Evolutionary conservation across 2,113 vertebrate genomes (phyloP), one percentile per base, ranked within the genome.

Genomic region (Cololabis saira): DNA sequence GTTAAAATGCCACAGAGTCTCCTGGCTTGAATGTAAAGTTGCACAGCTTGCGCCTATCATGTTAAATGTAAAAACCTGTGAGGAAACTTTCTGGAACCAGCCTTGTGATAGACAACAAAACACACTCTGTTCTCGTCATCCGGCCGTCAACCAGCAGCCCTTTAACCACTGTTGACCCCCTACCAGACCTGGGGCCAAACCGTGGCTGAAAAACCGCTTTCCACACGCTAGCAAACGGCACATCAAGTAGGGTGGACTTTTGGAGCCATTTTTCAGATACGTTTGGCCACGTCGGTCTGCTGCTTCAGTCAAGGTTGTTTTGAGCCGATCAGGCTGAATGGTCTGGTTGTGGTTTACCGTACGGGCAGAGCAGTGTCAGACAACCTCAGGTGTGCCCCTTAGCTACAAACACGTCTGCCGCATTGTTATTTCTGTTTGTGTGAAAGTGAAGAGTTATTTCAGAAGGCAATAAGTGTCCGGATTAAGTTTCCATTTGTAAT

Each of bases 1-100:
- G 91, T 95, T 96, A 94, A 95, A 98, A 98, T 98, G 97, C 98
- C 98, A 99, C 98, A 99, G 98, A 99, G 98, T 98, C 97, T 95
- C 94, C 95, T 95, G 95, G 95, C 95, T 96, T 95, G 94, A 95
- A 94, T 94, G 95, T 97, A 96, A 96, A 98, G 95, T 95, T 95
- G 96, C 96, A 96, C 95, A 98, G 95, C 96, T 96, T 95, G 94
- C 95, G 87, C 95, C 94, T 93, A 91, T 94, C 95, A 93, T 88
- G 93, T 95, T 94, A 93, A 94, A 91, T 76, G 83, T 87, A 81
- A 89, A 89, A 91, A 90, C 85, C 81, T 87, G 83, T 78, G 82
- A 86, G 81, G 84, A 88, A 85, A 74, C 74, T 74, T 45, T 78
- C 79, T 71, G 61, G 44, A 41, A 85, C 71, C 77, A 81, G 85